Conservation (phyloP, 2,113 vertebrate genomes). For the Melanostigma gelatinosum region DNA sequence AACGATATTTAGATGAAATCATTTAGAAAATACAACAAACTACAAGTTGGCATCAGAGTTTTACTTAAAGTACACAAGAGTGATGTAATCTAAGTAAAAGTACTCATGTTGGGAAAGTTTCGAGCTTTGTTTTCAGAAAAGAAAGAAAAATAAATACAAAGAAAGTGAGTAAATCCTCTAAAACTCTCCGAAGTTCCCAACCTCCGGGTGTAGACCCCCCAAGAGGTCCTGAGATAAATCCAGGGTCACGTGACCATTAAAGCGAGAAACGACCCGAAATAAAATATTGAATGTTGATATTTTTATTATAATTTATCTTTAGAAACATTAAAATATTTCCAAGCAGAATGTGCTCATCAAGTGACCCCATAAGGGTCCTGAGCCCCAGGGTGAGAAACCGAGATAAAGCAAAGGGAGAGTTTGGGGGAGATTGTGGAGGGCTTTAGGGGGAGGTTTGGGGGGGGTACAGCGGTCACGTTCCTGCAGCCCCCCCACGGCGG, state of each 20-base stretch:
- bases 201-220: slow-evolving; percentile 11
- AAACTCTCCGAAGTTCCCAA: background rate
- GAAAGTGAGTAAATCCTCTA: slow-evolving; percentile 13
- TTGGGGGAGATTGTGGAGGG: background rate
- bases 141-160: background rate
- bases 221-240: background rate
- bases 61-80: background rate
- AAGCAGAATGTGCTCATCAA: background rate
- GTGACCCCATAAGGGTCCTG: background rate
- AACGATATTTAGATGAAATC: background rate
- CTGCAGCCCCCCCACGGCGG: slow-evolving; percentile 44
- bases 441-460: background rate
- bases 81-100: background rate
- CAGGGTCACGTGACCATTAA: slow-evolving; percentile 1
- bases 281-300: background rate
- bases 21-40: background rate
- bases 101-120: background rate
- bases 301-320: background rate
- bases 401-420: background rate
- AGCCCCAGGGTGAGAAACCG: background rate
- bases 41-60: background rate
- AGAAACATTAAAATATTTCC: too few relatives aligned
- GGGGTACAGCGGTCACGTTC: slow-evolving; percentile 15
- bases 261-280: background rate
- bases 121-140: slow-evolving; percentile 8